Evolutionary conservation across 1,140 invertebrate genomes (phyloP), one percentile per base, ranked within the genome.

Genomic region (Cotesia vestalis): DNA sequence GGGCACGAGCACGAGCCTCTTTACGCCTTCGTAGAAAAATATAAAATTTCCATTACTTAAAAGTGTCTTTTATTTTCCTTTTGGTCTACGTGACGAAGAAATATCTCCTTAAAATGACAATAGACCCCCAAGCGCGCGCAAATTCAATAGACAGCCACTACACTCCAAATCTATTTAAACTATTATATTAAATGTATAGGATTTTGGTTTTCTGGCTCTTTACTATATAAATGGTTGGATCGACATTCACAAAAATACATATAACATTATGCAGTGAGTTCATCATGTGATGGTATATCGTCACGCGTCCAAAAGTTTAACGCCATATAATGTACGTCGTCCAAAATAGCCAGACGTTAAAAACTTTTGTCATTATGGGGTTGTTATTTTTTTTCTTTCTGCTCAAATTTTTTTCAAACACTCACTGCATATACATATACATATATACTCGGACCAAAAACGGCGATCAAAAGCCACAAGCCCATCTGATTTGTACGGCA

Each of bases 151-250:
- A 55, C 51, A 69, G 59, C 72, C 55, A 57, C 20, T 73, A 74
- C 76, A 81, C 77, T 84, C 78, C 77, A 83, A 78, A 82, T 78
- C 81, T 76, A 82, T 83, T 84, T 84, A 84, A 82, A 84, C 78
- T 71, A 73, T 78, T 75, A 83, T 27, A 27, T 27, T 27, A 27
- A 27, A 27, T 27, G 17, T 17, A 27, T 83, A 77, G 78, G 79
- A 83, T 81, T 81, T 76, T 79, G 60, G 75, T 77, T 77, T 75
- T 72, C 69, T 55, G 53, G 14, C 17, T 27, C 20, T 59, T 34
- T 27, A 27, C 27, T 27, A 27, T 27, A 27, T 27, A 27, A 27
- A 27, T 20, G 4, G 4, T 11, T 59, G 8, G 5, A 20, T 17
- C 17, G 4, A 27, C 17, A 46, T 46, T 46, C 40, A 46, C 40